Evolutionary conservation across 2,797 vertebrate species (phyloP).

Genomic region (Oreochromis grahami): DNA sequence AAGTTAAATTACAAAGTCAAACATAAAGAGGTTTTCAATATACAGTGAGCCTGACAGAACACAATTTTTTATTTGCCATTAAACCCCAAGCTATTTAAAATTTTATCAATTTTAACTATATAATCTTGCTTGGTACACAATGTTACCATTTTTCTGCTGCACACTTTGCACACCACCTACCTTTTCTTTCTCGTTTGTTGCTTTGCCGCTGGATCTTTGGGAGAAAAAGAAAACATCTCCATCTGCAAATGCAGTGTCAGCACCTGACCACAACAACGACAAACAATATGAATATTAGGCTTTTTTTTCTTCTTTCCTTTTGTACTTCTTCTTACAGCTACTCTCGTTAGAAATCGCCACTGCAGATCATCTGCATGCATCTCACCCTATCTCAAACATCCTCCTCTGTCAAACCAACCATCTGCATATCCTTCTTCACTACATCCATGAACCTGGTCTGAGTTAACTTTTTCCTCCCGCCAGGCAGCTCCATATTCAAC

Average conservation of each 20-base stretch:
- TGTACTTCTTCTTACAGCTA: not conserved
- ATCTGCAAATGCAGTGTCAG: not conserved
- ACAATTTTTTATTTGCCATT: not conserved
- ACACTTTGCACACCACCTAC: not conserved
- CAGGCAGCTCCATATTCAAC: not conserved
- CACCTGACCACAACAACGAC: slow-evolving; percentile 31
- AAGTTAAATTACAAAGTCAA: not conserved
- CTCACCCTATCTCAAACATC: not conserved
- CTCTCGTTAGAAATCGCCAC: not conserved
- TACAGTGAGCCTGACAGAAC: not conserved
- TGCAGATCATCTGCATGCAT: not conserved
- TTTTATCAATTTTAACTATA: not conserved
- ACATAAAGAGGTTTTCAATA: not conserved
- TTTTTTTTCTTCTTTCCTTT: not conserved
- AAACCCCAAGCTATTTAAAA: not conserved
- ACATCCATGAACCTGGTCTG: not conserved
- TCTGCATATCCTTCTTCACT: not conserved
- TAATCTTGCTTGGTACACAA: not conserved
- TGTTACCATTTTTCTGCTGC: not conserved
- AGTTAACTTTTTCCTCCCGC: not conserved
- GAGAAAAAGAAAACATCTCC: slow-evolving; percentile 49
- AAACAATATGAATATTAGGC: not conserved
- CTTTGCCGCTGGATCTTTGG: not conserved
- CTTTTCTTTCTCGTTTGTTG: slow-evolving; percentile 31
- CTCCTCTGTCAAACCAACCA: not conserved